phyloP scores from a whole-genome alignment of 2,113 vertebrate genomes.

The Synodontis membranacea region DNA sequence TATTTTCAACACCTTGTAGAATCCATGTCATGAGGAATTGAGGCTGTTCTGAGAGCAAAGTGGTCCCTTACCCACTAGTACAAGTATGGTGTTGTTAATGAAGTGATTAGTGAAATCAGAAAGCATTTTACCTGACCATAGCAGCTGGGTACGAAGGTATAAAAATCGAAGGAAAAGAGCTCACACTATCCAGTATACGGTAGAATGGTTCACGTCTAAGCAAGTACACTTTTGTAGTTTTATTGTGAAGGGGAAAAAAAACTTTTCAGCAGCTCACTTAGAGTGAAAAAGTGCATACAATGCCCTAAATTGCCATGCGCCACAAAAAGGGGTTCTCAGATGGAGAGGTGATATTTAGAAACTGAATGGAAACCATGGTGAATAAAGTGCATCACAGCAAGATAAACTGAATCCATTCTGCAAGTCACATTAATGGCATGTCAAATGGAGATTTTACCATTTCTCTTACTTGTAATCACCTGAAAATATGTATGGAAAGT shows the following conservation, averaged over 20 bases:
- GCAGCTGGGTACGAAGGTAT: no score
- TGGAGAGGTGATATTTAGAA: conserved; percentile 47
- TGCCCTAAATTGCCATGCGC: conserved; percentile 18
- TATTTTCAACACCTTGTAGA: background rate
- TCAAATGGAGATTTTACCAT: background rate
- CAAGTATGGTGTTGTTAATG: background rate
- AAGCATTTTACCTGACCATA: background rate
- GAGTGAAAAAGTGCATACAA: background rate
- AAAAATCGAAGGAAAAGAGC: background rate
- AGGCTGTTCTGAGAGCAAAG: background rate
- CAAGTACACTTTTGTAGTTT: background rate
- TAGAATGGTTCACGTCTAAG: background rate
- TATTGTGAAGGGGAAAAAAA: background rate
- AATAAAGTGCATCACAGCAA: conserved; percentile 32
- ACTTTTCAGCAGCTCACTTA: background rate
- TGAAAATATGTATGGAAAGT: background rate
- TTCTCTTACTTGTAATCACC: background rate
- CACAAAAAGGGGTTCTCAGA: conserved; percentile 22
- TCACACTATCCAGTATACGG: background rate
- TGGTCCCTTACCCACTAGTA: background rate
- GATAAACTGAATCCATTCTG: conserved; percentile 34
- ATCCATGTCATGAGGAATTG: background rate
- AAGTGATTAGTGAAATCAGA: background rate
- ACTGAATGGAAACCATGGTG: conserved; percentile 33
- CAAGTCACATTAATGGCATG: conserved; percentile 36